Conservation (phyloP, 2,888 invertebrate species). For the Marasmarcha lunaedactyla region DNA sequence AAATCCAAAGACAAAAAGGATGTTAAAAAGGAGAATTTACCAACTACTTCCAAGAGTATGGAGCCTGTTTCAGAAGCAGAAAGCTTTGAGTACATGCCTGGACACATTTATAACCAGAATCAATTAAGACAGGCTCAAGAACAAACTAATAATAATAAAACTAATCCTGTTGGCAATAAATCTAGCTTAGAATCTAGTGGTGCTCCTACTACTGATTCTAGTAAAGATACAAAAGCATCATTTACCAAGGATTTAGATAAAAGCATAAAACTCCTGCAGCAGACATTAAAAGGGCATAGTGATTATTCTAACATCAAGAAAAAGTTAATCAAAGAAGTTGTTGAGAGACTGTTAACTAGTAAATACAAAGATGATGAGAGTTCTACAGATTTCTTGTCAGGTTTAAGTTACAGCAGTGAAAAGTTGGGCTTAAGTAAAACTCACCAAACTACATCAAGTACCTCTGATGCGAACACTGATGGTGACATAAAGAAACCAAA, state of each 20-base stretch:
- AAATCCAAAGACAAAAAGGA: constrained; percentile 20
- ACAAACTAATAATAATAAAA: constrained; percentile 12
- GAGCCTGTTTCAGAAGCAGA: constrained; percentile 69
- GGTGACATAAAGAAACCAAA: constrained; percentile 34
- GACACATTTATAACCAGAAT: constrained; percentile 69
- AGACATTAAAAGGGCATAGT: constrained; percentile 69
- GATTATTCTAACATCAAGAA: constrained; percentile 72
- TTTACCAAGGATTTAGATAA: constrained; percentile 73
- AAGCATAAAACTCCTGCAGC: constrained; percentile 70
- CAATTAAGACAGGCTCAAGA: constrained; percentile 29
- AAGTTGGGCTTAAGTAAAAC: constrained; percentile 25
- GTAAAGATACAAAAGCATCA: constrained; percentile 45
- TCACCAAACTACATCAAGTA: constrained; percentile 43
- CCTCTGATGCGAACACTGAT: constrained; percentile 44
- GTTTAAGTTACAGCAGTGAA: constrained; percentile 42
- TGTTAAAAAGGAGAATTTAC: constrained; percentile 24
- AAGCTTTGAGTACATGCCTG: constrained; percentile 76
- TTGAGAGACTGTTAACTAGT: constrained; percentile 70
- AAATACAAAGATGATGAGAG: constrained; percentile 72
- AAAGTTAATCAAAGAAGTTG: constrained; percentile 73
- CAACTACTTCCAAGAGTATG: constrained; percentile 33
- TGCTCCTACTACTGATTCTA: constrained; percentile 46
- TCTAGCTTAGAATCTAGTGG: constrained; percentile 57
- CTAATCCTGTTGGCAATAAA: constrained; percentile 39
- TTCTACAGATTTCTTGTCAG: constrained; percentile 57